Base-by-base conservation (phyloP, 2,888 invertebrate genomes). In the Operophtera brumata region DNA sequence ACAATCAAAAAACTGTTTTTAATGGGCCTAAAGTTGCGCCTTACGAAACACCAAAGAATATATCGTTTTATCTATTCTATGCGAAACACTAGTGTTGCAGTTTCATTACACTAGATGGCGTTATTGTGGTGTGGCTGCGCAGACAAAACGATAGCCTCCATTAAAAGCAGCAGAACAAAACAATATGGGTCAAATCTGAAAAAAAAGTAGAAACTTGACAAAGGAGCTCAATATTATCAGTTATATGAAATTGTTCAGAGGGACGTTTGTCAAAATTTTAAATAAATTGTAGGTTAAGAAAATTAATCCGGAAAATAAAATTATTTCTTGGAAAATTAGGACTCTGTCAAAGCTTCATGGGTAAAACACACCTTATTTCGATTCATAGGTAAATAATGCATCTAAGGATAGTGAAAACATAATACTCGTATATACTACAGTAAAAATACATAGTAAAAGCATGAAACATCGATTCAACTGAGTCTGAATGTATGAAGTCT, bases 171-270 rank as follows among this genome's bases (percentile, higher is more conserved):
- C 59, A 52, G 51, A 44, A 51, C 32, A 59, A 48, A 61, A 55
- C 32, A 47, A 34, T 48, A 57, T 56, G 49, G 35, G 41, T 34
- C 36, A 60, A 57, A 64, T 67, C 72, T 73, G 73, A 55, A 69
- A 73, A 71, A 70, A 65, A 67, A 47, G 20, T 49, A 45, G 7
- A 47, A 50, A 37, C 12, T 42, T 47, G 28, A 45, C 45, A 50
- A 55, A 42, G 30, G 47, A 57, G 43, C 25, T 43, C 45, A 48
- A 20, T 26, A 25, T n/a, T 25, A 2, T 28, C 13, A 40, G 25
- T 11, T 39, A 1, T 34, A 11, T 11, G 11, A n/a, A 34, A 45
- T 30, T 5, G 7, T 28, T 39, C 30, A 50, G n/a, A 20, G 2
- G n/a, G 26, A 43, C 48, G 48, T 40, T 49, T 42, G 42, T 43